Percentiles rank a stretch among this genome's conserved stretches.
Evolutionary conservation across 2,113 vertebrate genomes (phyloP).

Genomic region (Poeciliopsis turrubarensis): DNA sequence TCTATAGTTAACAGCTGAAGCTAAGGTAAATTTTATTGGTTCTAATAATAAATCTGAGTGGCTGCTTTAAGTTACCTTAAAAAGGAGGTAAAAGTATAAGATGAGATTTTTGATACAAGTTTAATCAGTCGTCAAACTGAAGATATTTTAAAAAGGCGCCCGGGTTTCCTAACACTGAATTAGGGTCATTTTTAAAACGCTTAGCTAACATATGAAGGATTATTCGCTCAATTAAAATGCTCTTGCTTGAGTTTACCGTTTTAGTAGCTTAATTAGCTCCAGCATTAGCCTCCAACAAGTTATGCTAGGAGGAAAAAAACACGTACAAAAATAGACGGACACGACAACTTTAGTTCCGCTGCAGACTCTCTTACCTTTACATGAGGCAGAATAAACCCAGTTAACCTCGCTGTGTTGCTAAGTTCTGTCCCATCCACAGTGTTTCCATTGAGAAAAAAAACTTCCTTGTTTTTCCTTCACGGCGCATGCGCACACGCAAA

Average conservation of each 20-base stretch:
- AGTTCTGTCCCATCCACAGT: not conserved
- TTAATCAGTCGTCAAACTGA: not conserved
- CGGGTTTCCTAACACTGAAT: not conserved
- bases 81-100: not conserved
- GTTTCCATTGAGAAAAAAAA: slow-evolving; percentile 21
- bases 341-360: not conserved
- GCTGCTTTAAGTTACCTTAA: not conserved
- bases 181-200: not conserved
- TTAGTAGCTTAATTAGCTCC: slow-evolving; percentile 35
- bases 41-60: not conserved
- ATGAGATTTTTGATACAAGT: not conserved
- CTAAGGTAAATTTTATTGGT: not conserved
- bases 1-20: too few species aligned
- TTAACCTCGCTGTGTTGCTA: not conserved
- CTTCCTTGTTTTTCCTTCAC: slow-evolving; percentile 44
- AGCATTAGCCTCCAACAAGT: slow-evolving; percentile 36
- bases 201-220: not conserved
- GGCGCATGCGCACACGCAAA: slow-evolving; percentile 53
- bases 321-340: not conserved
- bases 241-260: not conserved
- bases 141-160: too few species aligned
- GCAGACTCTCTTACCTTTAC: slow-evolving; percentile 32
- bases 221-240: not conserved
- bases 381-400: not conserved
- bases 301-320: not conserved